phyloP scores from a whole-genome alignment of 2,113 vertebrate genomes.

The Entosphenus tridentatus region DNA sequence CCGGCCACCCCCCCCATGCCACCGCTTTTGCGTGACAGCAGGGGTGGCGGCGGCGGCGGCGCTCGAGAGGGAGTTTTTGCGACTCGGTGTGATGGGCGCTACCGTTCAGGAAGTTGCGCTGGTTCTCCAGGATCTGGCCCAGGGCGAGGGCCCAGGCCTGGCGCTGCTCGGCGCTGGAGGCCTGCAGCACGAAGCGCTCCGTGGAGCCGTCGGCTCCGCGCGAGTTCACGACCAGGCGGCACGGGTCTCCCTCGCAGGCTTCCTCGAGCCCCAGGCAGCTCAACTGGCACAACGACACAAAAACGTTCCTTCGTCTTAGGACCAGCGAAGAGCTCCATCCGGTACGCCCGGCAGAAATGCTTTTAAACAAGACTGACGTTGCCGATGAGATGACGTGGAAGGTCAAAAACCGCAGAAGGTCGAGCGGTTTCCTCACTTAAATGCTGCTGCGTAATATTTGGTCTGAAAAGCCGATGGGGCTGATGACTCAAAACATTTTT shows the following conservation, averaged over 20 bases:
- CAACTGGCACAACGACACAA: slow-evolving; percentile 28
- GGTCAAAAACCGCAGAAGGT: not conserved
- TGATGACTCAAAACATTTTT: too few relatives aligned
- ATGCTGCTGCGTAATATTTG: not conserved
- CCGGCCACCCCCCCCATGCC: too few relatives aligned
- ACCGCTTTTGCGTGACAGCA: too few relatives aligned
- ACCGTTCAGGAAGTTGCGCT: slow-evolving; percentile 97
- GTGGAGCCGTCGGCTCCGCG: slow-evolving; percentile 41
- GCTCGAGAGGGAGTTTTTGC: too few relatives aligned
- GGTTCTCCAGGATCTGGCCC: slow-evolving; percentile 94
- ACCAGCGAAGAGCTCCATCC: too few relatives aligned
- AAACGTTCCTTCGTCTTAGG: too few relatives aligned
- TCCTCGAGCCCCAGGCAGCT: slow-evolving; percentile 89
- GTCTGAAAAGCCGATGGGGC: too few relatives aligned
- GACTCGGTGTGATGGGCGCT: slow-evolving; percentile 12
- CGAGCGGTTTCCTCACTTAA: not conserved
- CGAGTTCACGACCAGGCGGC: slow-evolving; percentile 79
- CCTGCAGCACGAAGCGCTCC: slow-evolving; percentile 61
- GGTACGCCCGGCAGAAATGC: too few relatives aligned
- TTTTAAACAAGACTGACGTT: not conserved
- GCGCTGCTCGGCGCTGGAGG: slow-evolving; percentile 47
- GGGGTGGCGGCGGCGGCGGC: too few relatives aligned
- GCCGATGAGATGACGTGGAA: not conserved
- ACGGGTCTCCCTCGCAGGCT: slow-evolving; percentile 64
- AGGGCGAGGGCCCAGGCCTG: slow-evolving; percentile 82